Conservation (phyloP, 2,797 vertebrate genomes). For the Hoplostethus mediterraneus region DNA sequence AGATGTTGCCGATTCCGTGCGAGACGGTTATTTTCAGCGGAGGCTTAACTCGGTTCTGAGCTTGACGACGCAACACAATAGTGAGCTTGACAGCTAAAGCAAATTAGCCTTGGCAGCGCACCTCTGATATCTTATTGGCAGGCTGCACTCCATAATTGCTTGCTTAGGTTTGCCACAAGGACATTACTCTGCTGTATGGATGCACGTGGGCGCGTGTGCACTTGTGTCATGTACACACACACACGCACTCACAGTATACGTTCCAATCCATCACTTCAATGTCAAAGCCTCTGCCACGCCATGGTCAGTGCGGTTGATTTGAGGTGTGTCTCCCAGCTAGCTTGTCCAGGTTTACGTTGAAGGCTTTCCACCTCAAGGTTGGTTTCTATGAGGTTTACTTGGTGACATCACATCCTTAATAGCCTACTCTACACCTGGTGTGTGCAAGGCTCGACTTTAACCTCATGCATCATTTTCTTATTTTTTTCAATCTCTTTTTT, state of each 20-base stretch:
- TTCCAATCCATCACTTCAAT: constrained; percentile 74
- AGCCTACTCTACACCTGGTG: neutral
- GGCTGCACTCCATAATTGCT: constrained; percentile 72
- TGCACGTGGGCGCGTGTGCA: constrained; percentile 10
- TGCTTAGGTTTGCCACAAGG: constrained; percentile 72
- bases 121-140: constrained; percentile 79
- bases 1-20: constrained; percentile 35
- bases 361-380: constrained; percentile 63
- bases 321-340: constrained; percentile 58
- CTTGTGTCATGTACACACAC: constrained; percentile 18
- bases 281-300: constrained; percentile 57
- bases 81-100: constrained; percentile 74
- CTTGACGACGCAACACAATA: constrained; percentile 60
- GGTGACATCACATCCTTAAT: neutral
- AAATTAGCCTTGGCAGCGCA: constrained; percentile 77
- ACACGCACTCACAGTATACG: constrained; percentile 31
- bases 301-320: constrained; percentile 67
- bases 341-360: constrained; percentile 53
- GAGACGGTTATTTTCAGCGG: constrained; percentile 51
- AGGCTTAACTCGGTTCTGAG: constrained; percentile 59
- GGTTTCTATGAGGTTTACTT: constrained; percentile 30
- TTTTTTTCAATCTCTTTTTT: constrained; percentile 16
- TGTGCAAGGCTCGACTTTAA: neutral
- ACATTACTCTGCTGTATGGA: constrained; percentile 35
- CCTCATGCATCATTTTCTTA: constrained; percentile 11